Percentiles rank a stretch among this genome's conserved stretches.
Conservation (phyloP, 2,888 invertebrate species). For the Yponomeuta sedellus region DNA sequence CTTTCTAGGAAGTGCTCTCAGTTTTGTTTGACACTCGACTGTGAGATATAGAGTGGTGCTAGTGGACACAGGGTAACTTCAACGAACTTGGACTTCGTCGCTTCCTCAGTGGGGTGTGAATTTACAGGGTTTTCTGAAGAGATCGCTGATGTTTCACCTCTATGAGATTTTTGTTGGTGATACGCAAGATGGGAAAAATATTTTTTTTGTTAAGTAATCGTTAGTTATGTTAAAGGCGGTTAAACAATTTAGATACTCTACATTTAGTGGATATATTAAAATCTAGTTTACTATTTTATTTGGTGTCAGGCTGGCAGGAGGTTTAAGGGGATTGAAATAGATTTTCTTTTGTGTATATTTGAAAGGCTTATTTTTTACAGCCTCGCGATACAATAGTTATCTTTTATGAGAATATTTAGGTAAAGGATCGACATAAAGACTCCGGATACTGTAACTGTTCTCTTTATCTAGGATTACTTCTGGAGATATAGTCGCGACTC, state of each 20-base stretch:
- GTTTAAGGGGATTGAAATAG: too few relatives aligned
- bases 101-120: conserved; percentile 61
- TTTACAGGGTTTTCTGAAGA: conserved; percentile 41
- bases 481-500: conserved; percentile 30
- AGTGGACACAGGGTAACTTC: conserved; percentile 43
- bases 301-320: too few relatives aligned
- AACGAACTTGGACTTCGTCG: conserved; percentile 45
- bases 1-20: conserved; percentile 67
- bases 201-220: too few relatives aligned
- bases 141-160: conserved; percentile 35
- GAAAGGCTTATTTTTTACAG: background rate
- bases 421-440: conserved; percentile 26
- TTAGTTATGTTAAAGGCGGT: too few relatives aligned
- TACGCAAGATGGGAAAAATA: too few relatives aligned
- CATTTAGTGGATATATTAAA: too few relatives aligned
- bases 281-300: too few relatives aligned
- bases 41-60: conserved; percentile 64
- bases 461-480: conserved; percentile 43
- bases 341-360: background rate
- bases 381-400: background rate
- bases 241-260: too few relatives aligned
- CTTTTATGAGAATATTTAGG: conserved; percentile 27
- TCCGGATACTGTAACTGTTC: conserved; percentile 36
- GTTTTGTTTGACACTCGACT: conserved; percentile 72
- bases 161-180: conserved; percentile 13